Evolutionary conservation across 2,113 vertebrate species (phyloP), one percentile per base, ranked within the genome.

Genomic region (Micromys minutus): DNA sequence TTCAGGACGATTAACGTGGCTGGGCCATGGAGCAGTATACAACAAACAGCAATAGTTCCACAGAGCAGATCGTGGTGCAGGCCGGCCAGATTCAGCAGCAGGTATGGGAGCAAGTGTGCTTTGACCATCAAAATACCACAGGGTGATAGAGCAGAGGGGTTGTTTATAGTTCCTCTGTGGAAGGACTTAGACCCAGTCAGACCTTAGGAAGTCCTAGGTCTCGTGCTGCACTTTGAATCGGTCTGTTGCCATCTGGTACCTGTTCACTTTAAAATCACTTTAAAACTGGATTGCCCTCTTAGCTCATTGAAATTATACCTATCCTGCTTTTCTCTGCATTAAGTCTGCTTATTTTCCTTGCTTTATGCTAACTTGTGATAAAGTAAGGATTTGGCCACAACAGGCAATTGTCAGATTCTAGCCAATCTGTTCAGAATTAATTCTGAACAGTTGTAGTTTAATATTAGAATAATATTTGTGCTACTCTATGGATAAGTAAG

Each of bases 11-110:
- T 91, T 47, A 84, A 50, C 91, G 92, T 76, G 94, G 95, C 97
- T 39, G 89, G 79, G 7, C 36, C 84, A 99, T 99, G 99, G 99
- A 99, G 98, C 99, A 99, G 98, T 99, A 99, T 97, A 99, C 99
- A 10, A 97, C 99, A 91, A 99, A 99, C 95, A 99, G 99, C 94
- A 99, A 98, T 92, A 99, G 98, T 42, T 99, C 99, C 31, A 99
- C 99, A 0, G 99, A 99, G 98, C 99, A 99, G 98, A 99, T 99
- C 34, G 99, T 99, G 69, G 99, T 99, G 89, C 99, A 99, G 98
- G 98, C 99, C 80, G 99, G 99, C 69, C 99, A 99, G 97, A 99
- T 99, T 97, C 99, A 99, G 96, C 99, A 99, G 97, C 99, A 99
- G 99, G 99, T 99, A 98, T 77, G 98, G 77, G 19, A 74, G 13